A percentile compares a stretch with the other conserved stretches of the same genome.
These are phyloP conservation scores for Pterocles gutturalis DNA, from an alignment of 2,113 vertebrate species.

Conservation along the genomic window DNA sequence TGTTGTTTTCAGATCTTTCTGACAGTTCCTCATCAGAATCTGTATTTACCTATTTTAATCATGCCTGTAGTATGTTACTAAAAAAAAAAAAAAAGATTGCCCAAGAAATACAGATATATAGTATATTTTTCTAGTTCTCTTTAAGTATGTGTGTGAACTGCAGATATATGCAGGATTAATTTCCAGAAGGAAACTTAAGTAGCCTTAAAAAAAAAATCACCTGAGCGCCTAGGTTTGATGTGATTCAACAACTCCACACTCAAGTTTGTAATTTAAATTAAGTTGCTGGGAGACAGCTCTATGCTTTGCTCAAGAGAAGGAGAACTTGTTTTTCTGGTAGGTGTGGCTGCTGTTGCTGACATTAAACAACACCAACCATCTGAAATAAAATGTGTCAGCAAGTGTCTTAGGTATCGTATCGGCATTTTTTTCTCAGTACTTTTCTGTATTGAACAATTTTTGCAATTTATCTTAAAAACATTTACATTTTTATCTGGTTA, in stretches of 20 bases:
- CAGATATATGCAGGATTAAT: not conserved
- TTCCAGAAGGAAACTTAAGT: not conserved
- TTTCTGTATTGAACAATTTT: not conserved
- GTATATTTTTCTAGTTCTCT: not conserved
- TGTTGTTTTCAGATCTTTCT: not conserved
- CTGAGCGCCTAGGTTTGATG: not conserved
- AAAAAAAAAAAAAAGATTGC: not conserved
- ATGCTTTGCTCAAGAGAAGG: conserved; percentile 33
- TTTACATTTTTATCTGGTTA: not conserved
- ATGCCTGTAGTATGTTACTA: not conserved
- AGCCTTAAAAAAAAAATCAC: not conserved
- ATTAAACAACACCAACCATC: not conserved
- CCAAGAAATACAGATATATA: not conserved
- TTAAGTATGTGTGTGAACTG: not conserved
- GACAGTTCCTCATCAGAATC: not conserved
- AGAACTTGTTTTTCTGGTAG: conserved; percentile 48
- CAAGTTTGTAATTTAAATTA: not conserved
- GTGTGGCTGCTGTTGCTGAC: conserved; percentile 21
- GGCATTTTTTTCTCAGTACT: not conserved
- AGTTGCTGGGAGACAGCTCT: not conserved
- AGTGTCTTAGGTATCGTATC: not conserved
- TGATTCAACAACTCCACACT: not conserved
- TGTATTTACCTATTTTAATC: not conserved
- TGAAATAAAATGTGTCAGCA: not conserved
- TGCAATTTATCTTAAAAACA: not conserved